Evolutionary conservation across 1,140 invertebrate species (phyloP), one percentile per base, ranked within the genome.

Genomic region (Prorops nasuta): DNA sequence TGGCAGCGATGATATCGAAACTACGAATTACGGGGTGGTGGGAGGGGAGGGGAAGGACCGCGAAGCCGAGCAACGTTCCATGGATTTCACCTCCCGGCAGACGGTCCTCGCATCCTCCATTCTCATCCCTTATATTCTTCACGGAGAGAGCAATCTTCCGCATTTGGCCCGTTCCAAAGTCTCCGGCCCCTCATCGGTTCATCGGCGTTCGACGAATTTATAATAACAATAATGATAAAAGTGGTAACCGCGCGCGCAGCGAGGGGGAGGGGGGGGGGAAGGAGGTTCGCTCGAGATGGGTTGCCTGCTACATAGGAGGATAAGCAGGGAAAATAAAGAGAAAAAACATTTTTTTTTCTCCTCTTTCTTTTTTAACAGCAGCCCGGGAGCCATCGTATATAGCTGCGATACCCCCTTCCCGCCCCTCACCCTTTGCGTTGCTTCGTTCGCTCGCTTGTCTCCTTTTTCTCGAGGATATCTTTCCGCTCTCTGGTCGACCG

Each of bases 211-310:
- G 15, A 36, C 51, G 24, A 63, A 64, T 63, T 64, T 64, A 60
- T 64, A 64, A 64, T 64, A 64, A 63, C 61, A 57, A 49, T 57
- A 52, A 64, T 60, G 61, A 63, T 64, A 63, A 64, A 56, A 61
- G 47, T 47, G 44, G 56, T 18, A 56, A 52, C 31, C 49, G 31
- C 18, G 45, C 34, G 49, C 38, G 40, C 19, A 36, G 17, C 31
- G 34, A 16, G 22, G 35, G 3, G 34, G 37, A 40, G 50, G 31
- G 38, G 28, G 39, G 38, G 37, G 19, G 17, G 28, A 39, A 32
- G 19, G 47, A 48, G 21, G 34, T 35, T 35, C 14, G 37, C 39
- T n/a, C n/a, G 39, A 46, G 43, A 54, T 44, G 43, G 40, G 48
- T n/a, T n/a, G n/a, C n/a, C n/a, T n/a, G n/a, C n/a, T 56, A 54